Base-by-base conservation (phyloP, 2,797 vertebrate species). In the Podargus strigoides region DNA sequence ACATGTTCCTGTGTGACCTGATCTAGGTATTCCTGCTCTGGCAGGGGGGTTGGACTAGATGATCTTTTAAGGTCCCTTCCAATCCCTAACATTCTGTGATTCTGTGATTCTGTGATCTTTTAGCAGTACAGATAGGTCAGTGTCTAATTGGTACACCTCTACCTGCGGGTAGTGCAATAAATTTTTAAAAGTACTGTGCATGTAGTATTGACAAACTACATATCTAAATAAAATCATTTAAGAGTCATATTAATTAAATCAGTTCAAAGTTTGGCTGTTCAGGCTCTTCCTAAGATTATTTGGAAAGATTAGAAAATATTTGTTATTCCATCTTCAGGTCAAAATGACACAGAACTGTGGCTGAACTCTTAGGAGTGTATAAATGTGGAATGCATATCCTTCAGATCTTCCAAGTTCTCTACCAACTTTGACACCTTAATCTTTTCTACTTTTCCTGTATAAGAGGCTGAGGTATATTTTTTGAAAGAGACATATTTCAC, bases 161-260 rank as follows among this genome's bases (percentile, higher is more conserved):
- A 63, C 68, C 83, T 95, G 85, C 85, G 88, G 32, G 11, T n/a
- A 79, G 5, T 74, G 30, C 72, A 94, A 88, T 84, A 72, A 59
- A 4, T 87, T 41, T 69, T 93, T 19, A 30, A 18, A 88, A 87
- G 80, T 39, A 86, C 26, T 69, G 19, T 72, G 73, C 52, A 69
- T 92, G 64, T 89, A 47, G 3, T 67, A 81, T 87, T 93, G 76
- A 85, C 36, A 95, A 63, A 84, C 7, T 62, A 5, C 20, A 12
- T 56, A 13, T 21, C 42, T 34, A 88, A 76, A 93, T 90, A 69
- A 20, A 94, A 90, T 87, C 3, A 85, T 53, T 91, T 82, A 76
- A 78, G 73, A 94, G 23, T 93, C 70, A 44, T 64, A 58, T 93
- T 93, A 74, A 96, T 93, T 89, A 93, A 89, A 90, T 78, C 47